A percentile compares a stretch with the other conserved stretches of the same genome.
phyloP scores from a whole-genome alignment of 2,797 vertebrate genomes.

The Pyrocephalus nanus region DNA sequence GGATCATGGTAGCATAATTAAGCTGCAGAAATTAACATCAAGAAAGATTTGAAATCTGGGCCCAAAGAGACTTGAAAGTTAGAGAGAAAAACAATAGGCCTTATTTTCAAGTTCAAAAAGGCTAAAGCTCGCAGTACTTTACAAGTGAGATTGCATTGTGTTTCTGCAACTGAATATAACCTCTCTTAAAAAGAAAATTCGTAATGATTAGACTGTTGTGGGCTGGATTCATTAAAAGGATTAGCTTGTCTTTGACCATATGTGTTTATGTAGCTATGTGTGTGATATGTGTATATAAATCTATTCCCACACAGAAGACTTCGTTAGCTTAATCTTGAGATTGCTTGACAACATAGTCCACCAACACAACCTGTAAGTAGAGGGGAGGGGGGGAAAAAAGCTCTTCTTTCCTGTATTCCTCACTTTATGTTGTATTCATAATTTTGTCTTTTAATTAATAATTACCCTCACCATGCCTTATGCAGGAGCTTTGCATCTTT shows the following conservation, averaged over 20 bases:
- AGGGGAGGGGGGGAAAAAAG: background rate
- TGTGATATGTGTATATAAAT: background rate
- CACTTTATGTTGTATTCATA: background rate
- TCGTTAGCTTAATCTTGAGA: background rate
- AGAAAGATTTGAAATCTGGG: background rate
- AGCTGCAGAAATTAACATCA: background rate
- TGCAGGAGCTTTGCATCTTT: background rate
- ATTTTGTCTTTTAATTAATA: background rate
- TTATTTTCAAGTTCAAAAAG: background rate
- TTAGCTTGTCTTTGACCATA: conserved; percentile 32
- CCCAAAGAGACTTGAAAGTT: background rate
- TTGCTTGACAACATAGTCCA: background rate
- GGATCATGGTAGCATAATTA: background rate
- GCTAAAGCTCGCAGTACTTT: background rate
- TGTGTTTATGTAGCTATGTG: conserved; percentile 29
- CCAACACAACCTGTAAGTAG: background rate
- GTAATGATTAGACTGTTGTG: background rate
- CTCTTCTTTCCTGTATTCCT: background rate
- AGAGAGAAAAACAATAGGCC: background rate
- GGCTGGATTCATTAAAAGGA: conserved; percentile 29
- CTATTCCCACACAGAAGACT: conserved; percentile 10
- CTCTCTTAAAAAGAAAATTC: background rate
- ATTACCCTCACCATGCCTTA: background rate
- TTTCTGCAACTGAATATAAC: background rate
- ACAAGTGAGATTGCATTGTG: background rate